These are phyloP conservation scores for Buathra laborator DNA, from an alignment of 2,888 invertebrate genomes.

Conservation along the genomic window DNA sequence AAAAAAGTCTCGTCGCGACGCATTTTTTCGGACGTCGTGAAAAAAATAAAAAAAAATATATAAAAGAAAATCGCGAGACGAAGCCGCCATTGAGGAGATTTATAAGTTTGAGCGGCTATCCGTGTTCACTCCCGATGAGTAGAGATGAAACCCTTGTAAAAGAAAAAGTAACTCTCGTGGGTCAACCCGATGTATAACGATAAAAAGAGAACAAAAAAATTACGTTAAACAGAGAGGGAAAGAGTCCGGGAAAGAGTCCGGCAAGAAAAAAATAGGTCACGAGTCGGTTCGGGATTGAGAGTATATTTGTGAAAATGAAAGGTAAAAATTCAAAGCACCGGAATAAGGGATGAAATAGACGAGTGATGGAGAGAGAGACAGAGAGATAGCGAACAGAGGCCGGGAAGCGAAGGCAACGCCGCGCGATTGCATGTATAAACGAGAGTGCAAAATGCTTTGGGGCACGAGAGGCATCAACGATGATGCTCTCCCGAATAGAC, in stretches of 20 bases:
- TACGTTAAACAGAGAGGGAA: neutral
- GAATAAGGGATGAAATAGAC: conserved; percentile 32
- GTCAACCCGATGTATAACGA: neutral
- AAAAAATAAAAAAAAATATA: neutral
- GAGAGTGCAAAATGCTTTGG: conserved; percentile 54
- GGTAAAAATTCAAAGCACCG: conserved; percentile 24
- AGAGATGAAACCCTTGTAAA: neutral
- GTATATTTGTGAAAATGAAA: conserved; percentile 24
- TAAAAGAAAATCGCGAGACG: conserved; percentile 16
- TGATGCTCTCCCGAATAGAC: conserved; percentile 49
- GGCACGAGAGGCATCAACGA: conserved; percentile 50
- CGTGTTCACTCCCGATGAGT: neutral
- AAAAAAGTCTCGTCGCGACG: conserved; percentile 10
- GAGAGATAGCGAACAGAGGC: conserved; percentile 5
- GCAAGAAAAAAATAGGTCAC: neutral
- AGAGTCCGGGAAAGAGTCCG: neutral
- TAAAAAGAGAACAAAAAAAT: neutral
- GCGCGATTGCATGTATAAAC: conserved; percentile 46
- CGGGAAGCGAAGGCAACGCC: conserved; percentile 17
- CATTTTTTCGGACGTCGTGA: neutral
- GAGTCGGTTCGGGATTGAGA: neutral
- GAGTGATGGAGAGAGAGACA: neutral
- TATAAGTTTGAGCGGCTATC: neutral
- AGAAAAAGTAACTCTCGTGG: neutral
- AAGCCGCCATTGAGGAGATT: neutral